Evolutionary conservation across 2,113 vertebrate species (phyloP), one percentile per base, ranked within the genome.

Genomic region (Cyprinodon variegatus): DNA sequence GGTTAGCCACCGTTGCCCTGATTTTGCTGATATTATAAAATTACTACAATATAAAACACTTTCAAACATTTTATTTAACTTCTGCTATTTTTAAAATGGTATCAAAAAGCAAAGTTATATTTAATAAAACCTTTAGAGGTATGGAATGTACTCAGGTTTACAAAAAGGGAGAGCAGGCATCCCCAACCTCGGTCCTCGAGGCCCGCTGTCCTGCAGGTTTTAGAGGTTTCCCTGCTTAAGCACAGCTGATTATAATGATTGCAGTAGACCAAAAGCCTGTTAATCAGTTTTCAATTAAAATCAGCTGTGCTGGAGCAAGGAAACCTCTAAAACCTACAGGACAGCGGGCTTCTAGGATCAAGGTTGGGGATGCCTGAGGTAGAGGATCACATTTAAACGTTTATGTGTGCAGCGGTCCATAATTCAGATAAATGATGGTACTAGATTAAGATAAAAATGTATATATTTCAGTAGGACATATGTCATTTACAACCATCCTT

Each of bases 1-100:
- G 87, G 90, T 92, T 50, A 38, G 45, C 0, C 20, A 45, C 17
- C 53, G 36, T 64, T 22, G 11, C 57, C 59, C 37, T 6, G 4
- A 3, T 3, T 3, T 12, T 1, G 1, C 41, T 69, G 37, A 9
- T 20, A 36, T 22, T 22, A 20, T 11, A 8, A 14, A 38, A 65
- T 2, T 20, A 36, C 61, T 37, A 6, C 1, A n/a, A 5, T 2
- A 70, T 1, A 60, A 15, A 65, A 57, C 13, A 20, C 3, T 20
- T 9, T 1, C 11, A 17, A 37, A 40, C 36, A 20, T 60, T 74
- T 66, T 60, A 17, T 29, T 37, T 17, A 65, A 39, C 17, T 11
- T 20, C 0, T 65, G 9, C 17, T 41, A 12, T 39, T 64, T 4
- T 41, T 17, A 12, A 29, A 29, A 29, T 29, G 29, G 29, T 29